phyloP scores from a whole-genome alignment of 2,888 invertebrate species.

The Conomelus anceps region DNA sequence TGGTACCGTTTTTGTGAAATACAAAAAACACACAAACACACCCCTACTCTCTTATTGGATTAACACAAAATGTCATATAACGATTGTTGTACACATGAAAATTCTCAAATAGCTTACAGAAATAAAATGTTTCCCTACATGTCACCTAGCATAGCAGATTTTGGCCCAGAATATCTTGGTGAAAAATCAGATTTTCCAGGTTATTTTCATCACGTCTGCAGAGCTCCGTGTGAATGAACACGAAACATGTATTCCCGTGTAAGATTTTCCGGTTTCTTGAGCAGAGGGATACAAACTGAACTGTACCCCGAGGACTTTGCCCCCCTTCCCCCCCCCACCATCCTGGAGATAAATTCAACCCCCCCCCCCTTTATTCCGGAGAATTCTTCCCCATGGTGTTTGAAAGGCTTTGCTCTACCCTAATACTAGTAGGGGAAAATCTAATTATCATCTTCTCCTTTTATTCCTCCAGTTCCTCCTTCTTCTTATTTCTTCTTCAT shows the following conservation, averaged over 20 bases:
- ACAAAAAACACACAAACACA: too few relatives aligned
- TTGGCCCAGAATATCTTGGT: background rate
- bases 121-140: too few relatives aligned
- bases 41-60: too few relatives aligned
- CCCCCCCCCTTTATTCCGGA: background rate
- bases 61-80: too few relatives aligned
- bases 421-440: background rate
- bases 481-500: background rate
- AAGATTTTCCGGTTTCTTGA: background rate
- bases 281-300: background rate
- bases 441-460: background rate
- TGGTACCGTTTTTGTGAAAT: too few relatives aligned
- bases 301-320: background rate
- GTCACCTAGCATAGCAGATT: background rate
- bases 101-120: background rate
- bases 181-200: background rate
- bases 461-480: background rate
- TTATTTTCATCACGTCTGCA: background rate
- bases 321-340: too few relatives aligned
- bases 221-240: too few relatives aligned
- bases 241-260: too few relatives aligned
- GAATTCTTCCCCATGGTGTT: background rate
- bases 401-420: background rate
- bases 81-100: background rate
- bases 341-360: background rate